Percentiles rank a stretch among this genome's conserved stretches.
Conservation (phyloP, 2,888 invertebrate species). For the Arrhopalites spinosus region DNA sequence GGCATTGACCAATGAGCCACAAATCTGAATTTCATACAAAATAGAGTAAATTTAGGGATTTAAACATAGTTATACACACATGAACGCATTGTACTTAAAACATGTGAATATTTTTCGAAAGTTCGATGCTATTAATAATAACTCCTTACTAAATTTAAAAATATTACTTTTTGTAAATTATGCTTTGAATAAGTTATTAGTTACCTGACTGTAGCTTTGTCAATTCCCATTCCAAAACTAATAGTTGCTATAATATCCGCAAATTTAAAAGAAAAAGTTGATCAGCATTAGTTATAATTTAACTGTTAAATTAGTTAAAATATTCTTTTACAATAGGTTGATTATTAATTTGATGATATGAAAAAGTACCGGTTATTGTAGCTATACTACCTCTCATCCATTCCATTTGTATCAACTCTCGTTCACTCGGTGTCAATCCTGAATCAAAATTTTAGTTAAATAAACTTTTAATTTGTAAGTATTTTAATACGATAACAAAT, state of each 20-base stretch:
- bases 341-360: too few relatives aligned
- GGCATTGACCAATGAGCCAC: conserved; percentile 67
- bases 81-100: background rate
- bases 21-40: conserved; percentile 66
- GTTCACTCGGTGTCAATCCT: conserved; percentile 74
- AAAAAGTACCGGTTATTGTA: conserved; percentile 89
- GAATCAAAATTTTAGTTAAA: conserved; percentile 17
- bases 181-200: conserved; percentile 40
- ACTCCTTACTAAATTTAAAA: background rate
- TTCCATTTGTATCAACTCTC: conserved; percentile 80
- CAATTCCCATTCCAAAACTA: conserved; percentile 99
- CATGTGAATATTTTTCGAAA: background rate
- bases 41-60: background rate
- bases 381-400: conserved; percentile 90
- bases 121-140: background rate
- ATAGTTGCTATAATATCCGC: conserved; percentile 84
- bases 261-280: background rate
- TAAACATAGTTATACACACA: background rate
- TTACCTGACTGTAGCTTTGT: conserved; percentile 87
- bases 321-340: too few relatives aligned
- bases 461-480: background rate
- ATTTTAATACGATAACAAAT: too few relatives aligned
- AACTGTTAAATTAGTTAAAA: too few relatives aligned
- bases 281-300: too few relatives aligned
- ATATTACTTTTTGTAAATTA: background rate